These are phyloP conservation scores for Dascillus cervinus DNA, from an alignment of 2,888 invertebrate genomes.

Conservation along the genomic window DNA sequence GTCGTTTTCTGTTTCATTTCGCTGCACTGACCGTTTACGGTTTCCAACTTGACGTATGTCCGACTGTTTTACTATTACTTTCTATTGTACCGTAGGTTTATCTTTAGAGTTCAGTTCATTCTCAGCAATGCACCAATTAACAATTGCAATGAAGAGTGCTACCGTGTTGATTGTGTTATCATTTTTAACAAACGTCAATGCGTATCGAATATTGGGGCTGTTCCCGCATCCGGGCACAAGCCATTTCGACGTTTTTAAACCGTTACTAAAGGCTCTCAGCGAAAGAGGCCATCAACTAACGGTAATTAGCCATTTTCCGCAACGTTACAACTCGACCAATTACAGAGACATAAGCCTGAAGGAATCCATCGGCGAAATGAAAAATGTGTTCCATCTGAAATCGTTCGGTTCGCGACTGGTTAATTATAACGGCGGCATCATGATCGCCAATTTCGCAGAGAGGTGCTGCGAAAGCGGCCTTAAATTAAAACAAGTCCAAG, in stretches of 20 bases:
- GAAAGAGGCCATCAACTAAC: constrained; percentile 59
- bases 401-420: constrained; percentile 2
- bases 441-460: constrained; percentile 1
- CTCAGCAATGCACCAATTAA: too few relatives aligned
- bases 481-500: constrained; percentile 23
- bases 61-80: too few relatives aligned
- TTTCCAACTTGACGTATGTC: too few relatives aligned
- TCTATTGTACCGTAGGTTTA: too few relatives aligned
- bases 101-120: too few relatives aligned
- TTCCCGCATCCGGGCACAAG: constrained; percentile 64
- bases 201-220: constrained; percentile 53
- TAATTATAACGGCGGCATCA: neutral
- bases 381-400: constrained; percentile 7
- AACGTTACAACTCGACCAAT: constrained; percentile 10
- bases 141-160: too few relatives aligned
- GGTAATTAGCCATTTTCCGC: constrained; percentile 57
- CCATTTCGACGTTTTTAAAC: constrained; percentile 59
- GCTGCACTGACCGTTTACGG: too few relatives aligned
- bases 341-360: constrained; percentile 18
- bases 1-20: too few relatives aligned
- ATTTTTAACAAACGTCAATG: neutral
- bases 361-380: neutral
- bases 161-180: too few relatives aligned
- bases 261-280: constrained; percentile 53
- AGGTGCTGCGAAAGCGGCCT: constrained; percentile 10